Conservation (phyloP, 2,888 invertebrate genomes). For the Melieria crassipennis region DNA sequence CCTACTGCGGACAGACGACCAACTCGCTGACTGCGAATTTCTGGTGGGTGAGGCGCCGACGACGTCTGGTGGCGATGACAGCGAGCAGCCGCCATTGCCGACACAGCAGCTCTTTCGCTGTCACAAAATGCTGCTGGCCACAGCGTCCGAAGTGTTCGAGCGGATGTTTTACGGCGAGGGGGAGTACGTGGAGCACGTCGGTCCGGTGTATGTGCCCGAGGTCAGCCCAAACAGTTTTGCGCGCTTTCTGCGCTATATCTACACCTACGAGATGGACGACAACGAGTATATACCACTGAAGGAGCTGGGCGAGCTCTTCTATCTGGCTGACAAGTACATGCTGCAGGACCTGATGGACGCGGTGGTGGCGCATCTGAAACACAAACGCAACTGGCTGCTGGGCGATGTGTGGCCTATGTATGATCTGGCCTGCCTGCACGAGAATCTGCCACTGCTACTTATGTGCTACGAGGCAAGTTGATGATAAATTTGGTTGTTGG, state of each 20-base stretch:
- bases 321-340: conserved; percentile 45
- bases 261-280: conserved; percentile 46
- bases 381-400: conserved; percentile 43
- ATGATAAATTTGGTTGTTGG: not conserved
- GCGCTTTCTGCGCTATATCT: conserved; percentile 46
- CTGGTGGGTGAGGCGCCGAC: conserved; percentile 19
- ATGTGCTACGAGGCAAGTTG: conserved; percentile 27
- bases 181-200: conserved; percentile 36
- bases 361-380: conserved; percentile 42
- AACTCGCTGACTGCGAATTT: conserved; percentile 47
- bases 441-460: conserved; percentile 30
- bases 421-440: conserved; percentile 45
- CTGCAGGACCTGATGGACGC: conserved; percentile 45
- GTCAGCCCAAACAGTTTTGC: conserved; percentile 48
- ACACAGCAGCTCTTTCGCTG: conserved; percentile 37
- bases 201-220: conserved; percentile 42
- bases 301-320: conserved; percentile 39
- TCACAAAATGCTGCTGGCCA: conserved; percentile 45
- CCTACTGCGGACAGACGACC: conserved; percentile 43
- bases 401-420: conserved; percentile 44
- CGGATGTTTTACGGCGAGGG: conserved; percentile 38
- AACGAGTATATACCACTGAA: conserved; percentile 5
- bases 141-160: conserved; percentile 48
- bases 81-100: conserved; percentile 10
- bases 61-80: conserved; percentile 63